Evolutionary conservation across 2,888 invertebrate species (phyloP).

Genomic region (Ichneumoninae sp.): DNA sequence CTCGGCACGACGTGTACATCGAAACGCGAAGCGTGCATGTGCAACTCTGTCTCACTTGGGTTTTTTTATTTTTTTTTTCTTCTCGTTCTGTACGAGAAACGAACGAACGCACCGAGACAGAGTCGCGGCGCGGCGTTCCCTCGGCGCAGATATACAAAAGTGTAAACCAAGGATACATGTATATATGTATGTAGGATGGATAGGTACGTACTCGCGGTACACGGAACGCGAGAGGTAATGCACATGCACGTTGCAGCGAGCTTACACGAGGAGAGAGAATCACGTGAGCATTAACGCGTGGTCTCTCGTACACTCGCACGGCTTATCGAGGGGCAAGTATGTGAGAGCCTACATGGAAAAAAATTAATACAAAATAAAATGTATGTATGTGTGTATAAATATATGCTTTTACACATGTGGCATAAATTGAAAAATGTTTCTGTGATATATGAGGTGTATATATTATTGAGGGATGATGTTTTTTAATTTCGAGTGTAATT

Average conservation of each 20-base stretch:
- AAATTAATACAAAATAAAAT: not conserved
- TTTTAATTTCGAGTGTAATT: too few species aligned
- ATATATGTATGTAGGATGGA: not conserved
- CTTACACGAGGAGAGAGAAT: not conserved
- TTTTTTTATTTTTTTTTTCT: slow-evolving; percentile 23
- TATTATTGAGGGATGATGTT: not conserved
- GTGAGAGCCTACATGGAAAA: not conserved
- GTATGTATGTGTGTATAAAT: too few species aligned
- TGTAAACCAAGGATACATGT: slow-evolving; percentile 30
- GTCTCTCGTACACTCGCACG: not conserved
- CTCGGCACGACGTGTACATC: slow-evolving; percentile 63
- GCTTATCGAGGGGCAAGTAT: not conserved
- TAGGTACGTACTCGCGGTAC: not conserved
- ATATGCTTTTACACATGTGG: too few species aligned
- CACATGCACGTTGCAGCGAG: slow-evolving; percentile 4
- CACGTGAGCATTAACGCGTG: slow-evolving; percentile 21
- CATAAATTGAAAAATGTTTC: not conserved
- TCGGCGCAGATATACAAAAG: slow-evolving; percentile 28
- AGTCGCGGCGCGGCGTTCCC: slow-evolving; percentile 31
- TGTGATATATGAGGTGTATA: not conserved
- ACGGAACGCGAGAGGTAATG: not conserved
- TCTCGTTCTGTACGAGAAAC: slow-evolving; percentile 51
- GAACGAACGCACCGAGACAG: slow-evolving; percentile 38
- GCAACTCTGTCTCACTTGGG: slow-evolving; percentile 52
- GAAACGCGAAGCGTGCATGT: slow-evolving; percentile 64